These are phyloP conservation scores for Terebella lapidaria DNA, from an alignment of 2,888 invertebrate species.

Conservation along the genomic window DNA sequence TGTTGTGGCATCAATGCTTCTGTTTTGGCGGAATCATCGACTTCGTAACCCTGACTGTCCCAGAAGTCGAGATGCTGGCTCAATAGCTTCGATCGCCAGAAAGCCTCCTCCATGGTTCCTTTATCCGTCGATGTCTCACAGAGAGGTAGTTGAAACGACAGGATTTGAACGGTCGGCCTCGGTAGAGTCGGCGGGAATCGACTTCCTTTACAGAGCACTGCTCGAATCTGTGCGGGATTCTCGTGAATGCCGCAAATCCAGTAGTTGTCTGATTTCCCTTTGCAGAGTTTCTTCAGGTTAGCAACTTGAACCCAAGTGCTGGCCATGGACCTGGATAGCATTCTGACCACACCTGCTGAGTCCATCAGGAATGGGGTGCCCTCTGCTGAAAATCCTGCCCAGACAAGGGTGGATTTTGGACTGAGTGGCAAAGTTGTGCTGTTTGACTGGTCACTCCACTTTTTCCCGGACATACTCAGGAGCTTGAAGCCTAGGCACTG, in stretches of 20 bases:
- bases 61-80: conserved; percentile 35
- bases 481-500: conserved; percentile 48
- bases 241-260: conserved; percentile 77
- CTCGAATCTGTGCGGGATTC: conserved; percentile 70
- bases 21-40: conserved; percentile 39
- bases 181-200: conserved; percentile 82
- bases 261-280: conserved; percentile 69
- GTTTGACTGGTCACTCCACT: background rate
- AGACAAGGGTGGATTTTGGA: conserved; percentile 46
- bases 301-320: conserved; percentile 78
- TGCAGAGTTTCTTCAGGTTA: conserved; percentile 65
- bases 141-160: conserved; percentile 68
- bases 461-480: conserved; percentile 22
- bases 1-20: conserved; percentile 65
- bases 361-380: conserved; percentile 77
- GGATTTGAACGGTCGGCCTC: conserved; percentile 73
- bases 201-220: conserved; percentile 82
- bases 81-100: conserved; percentile 34
- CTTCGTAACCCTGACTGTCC: conserved; percentile 37
- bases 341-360: conserved; percentile 68
- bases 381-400: conserved; percentile 67
- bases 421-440: conserved; percentile 47
- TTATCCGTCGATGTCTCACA: conserved; percentile 77
- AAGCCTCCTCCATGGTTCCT: conserved; percentile 66
- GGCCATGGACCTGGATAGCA: conserved; percentile 64